Conservation (phyloP, 2,797 vertebrate genomes). For the Acipenser oxyrinchus region DNA sequence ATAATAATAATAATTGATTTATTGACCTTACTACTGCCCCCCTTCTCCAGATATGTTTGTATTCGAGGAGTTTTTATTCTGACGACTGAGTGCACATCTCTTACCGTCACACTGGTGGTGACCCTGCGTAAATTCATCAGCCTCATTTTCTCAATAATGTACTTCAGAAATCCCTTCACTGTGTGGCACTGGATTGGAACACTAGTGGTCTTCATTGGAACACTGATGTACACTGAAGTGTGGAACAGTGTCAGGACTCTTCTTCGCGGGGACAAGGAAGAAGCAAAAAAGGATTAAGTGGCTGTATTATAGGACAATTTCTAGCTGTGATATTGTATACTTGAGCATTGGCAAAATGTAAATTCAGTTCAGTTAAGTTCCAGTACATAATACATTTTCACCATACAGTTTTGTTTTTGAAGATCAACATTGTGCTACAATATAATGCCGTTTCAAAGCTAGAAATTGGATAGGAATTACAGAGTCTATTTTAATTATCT, state of each 20-base stretch:
- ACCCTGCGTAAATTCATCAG: slow-evolving; percentile 93
- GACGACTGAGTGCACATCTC: slow-evolving; percentile 88
- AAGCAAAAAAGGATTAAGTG: slow-evolving; percentile 41
- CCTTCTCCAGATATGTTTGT: slow-evolving; percentile 75
- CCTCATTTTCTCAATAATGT: slow-evolving; percentile 93
- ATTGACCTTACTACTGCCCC: slow-evolving; percentile 34
- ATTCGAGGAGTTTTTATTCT: slow-evolving; percentile 90
- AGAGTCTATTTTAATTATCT: no score
- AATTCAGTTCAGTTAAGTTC: no score
- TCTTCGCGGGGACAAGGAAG: slow-evolving; percentile 25
- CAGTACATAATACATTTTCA: no score
- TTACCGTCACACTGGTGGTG: slow-evolving; percentile 91
- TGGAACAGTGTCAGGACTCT: slow-evolving; percentile 52
- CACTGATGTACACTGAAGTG: slow-evolving; percentile 86
- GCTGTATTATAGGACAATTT: no score
- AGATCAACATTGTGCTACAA: no score
- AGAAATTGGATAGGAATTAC: no score
- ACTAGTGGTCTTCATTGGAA: slow-evolving; percentile 77
- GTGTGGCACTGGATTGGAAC: slow-evolving; percentile 92
- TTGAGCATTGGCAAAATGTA: no score
- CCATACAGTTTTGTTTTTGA: no score
- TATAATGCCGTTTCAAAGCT: no score
- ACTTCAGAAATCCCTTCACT: slow-evolving; percentile 90
- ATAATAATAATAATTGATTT: background rate
- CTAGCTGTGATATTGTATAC: no score